Conservation (phyloP, 2,113 vertebrate genomes). For the Orcinus orca region DNA sequence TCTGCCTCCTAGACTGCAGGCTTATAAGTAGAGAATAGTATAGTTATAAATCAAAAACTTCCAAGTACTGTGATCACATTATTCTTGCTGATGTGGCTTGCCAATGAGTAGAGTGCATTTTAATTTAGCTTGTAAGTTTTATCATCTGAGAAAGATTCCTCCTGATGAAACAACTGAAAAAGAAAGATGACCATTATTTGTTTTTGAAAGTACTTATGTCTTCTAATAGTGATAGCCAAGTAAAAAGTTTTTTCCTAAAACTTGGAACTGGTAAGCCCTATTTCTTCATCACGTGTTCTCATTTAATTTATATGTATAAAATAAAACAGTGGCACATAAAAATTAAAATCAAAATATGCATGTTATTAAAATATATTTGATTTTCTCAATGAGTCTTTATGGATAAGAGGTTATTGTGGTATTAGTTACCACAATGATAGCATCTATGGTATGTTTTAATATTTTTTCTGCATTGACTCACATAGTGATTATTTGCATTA, state of each 20-base stretch:
- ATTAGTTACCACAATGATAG: not conserved
- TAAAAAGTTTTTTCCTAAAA: conserved; percentile 17
- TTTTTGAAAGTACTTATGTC: not conserved
- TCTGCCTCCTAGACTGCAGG: conserved; percentile 50
- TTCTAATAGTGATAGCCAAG: not conserved
- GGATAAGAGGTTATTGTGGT: not conserved
- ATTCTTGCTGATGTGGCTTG: conserved; percentile 67
- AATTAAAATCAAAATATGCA: not conserved
- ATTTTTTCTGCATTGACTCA: not conserved
- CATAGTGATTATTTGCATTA: not conserved
- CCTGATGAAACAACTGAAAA: conserved; percentile 61
- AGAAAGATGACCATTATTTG: conserved; percentile 56
- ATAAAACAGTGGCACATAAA: not conserved
- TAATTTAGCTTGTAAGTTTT: conserved; percentile 72
- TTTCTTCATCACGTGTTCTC: conserved; percentile 3
- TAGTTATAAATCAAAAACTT: conserved; percentile 75
- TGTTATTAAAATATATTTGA: not conserved
- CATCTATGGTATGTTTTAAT: not conserved
- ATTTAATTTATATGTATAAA: not conserved
- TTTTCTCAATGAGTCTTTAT: not conserved
- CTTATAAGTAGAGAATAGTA: conserved; percentile 55
- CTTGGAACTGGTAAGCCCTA: not conserved
- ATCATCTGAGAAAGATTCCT: conserved; percentile 65
- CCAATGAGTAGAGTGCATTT: conserved; percentile 68
- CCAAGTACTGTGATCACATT: conserved; percentile 56